Base-by-base conservation (phyloP, 2,113 vertebrate species). In the Dissostichus mawsoni region DNA sequence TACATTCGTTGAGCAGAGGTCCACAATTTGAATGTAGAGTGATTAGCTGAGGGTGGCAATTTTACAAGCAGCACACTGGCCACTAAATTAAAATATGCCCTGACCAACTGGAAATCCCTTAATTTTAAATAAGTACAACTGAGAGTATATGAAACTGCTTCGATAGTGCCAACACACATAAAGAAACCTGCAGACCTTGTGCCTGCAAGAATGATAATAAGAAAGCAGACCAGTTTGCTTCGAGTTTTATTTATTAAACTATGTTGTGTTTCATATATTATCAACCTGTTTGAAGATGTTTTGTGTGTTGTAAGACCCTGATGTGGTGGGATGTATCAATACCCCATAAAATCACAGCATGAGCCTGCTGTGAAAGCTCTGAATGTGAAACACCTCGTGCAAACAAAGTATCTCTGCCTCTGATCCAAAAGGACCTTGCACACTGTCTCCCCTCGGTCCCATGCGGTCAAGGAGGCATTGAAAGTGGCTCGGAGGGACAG, bases 381-480 rank as follows among this genome's bases (percentile, higher is more conserved):
- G 45, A 8, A 20, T 7, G 44, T 64, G 55, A 71, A 74, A 67
- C 53, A 41, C 74, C 65, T 25, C 4, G 18, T 36, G 56, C 68
- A 86, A 84, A 88, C 76, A 86, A 87, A 89, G 69, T 69, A 57
- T 17, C 80, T 76, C 63, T 59, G 82, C 17, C 80, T 85, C 72
- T 85, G 86, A 90, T 92, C 80, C 78, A 79, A 62, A 90, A 89
- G 76, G 90, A 91, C 89, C 81, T 86, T 77, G 62, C 17, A 18
- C 86, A 65, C 65, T 23, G n/a, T 83, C 74, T 81, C 74, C 82
- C 81, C 83, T 77, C 70, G 17, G 84, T 80, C 84, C 78, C 83
- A 84, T 57, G 62, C 58, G 92, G 92, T 92, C 92, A 91, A 91
- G 90, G 90, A 89, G 88, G 90, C 78, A 70, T 85, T 87, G 78